Base-by-base conservation (phyloP, 2,113 vertebrate genomes). In the Aramus guarauna region DNA sequence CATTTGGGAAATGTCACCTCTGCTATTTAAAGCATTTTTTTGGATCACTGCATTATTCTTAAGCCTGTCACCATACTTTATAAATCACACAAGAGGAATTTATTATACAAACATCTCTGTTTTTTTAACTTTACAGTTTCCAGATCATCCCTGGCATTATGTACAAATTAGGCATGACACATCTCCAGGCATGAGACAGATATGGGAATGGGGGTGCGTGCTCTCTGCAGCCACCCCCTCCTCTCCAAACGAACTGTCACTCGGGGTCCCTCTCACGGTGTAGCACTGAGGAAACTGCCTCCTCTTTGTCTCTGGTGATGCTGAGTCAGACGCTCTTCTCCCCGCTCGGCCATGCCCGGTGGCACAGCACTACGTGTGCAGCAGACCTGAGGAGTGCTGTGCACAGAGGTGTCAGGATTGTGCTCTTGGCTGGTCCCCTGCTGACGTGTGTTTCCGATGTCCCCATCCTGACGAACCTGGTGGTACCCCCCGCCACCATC, bases 1-100 rank as follows among this genome's bases (percentile, higher is more conserved):
- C 55, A 67, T 81, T 53, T 73, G 90, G 87, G 73, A 96, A 94
- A 89, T 81, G 80, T 67, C 87, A 85, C 84, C 85, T 94, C 77
- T 78, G 84, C 77, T 85, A 55, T 78, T 94, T 85, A 69, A 81
- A 84, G 69, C 16, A 15, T 30, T 60, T 79, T 47, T 91, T 87
- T 66, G 5, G 76, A 87, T 95, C 68, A 67, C 60, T 81, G 52
- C 80, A 55, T 91, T 95, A 66, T 58, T 91, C 77, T 91, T 75
- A 74, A 87, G 68, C 41, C 60, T 85, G 68, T 81, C 90, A 85
- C 43, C 15, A 27, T 47, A 39, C 37, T 87, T 91, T 18, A 59
- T 58, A 90, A 80, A 87, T 39, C 84, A 77, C 9, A 0, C 9
- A 36, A 85, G 74, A 67, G 10, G 72, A 85, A 72, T 71, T 90